Base-by-base conservation (phyloP, 1,140 invertebrate genomes). In the Ips typographus region DNA sequence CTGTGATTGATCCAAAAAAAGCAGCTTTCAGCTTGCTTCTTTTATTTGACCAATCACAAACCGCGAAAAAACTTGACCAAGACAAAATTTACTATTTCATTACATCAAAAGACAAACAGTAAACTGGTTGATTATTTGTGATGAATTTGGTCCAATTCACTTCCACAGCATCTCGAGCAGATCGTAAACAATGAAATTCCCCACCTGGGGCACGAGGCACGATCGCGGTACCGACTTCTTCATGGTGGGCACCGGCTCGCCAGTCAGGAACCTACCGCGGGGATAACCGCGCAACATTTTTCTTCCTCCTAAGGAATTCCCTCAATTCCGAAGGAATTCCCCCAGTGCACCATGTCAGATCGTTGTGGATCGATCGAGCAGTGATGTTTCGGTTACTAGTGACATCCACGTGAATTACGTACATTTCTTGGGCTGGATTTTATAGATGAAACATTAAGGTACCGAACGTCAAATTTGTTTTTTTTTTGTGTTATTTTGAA, bases 161-260 rank as follows among this genome's bases (percentile, higher is more conserved):
- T 49, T 49, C 56, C 38, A 40, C 56, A 40, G 44, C 22, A 49
- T 61, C 38, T 37, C 39, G 49, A 40, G 44, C 22, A 49, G 44
- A 7, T 37, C 39, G 49, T 64, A 64, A 64, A 64, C 64, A 65
- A 65, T 57, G 41, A 65, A 65, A 65, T 56, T 65, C 64, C 64
- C 64, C 64, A 65, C 64, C 41, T 55, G 55, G 51, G 38, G 44
- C 22, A 39, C 37, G 41, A 22, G 64, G n/a, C 7, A 36, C 44
- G 22, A 40, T 39, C 5, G 38, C 64, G 52, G 51, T 56, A 5
- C 52, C 51, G 61, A 57, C 40, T 65, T 57, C 55, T 65, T 65
- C 52, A 44, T 38, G 55, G 52, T 52, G 55, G 64, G 40, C 37
- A 6, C n/a, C 53, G n/a, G 53, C n/a, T 38, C 44, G 44, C 44